These are phyloP conservation scores for Rotaria macrura DNA, from an alignment of 2,888 invertebrate species.

Conservation along the genomic window DNA sequence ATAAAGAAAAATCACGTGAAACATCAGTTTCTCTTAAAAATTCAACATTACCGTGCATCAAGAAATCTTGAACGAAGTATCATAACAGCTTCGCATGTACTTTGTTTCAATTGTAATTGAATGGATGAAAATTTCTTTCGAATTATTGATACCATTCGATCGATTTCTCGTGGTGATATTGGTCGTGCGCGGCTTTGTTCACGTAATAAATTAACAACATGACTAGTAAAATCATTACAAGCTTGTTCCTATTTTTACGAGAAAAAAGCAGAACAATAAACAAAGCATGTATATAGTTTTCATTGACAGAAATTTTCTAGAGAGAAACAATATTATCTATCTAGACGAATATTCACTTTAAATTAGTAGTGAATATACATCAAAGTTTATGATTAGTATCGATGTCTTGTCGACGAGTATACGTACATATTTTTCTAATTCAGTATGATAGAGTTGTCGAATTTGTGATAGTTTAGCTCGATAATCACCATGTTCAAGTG, in stretches of 20 bases:
- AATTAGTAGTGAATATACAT: too few species aligned
- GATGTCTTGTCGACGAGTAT: too few species aligned
- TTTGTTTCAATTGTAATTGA: constrained; percentile 81
- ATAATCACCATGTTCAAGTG: constrained; percentile 98
- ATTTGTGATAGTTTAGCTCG: constrained; percentile 95
- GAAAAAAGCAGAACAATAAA: neutral
- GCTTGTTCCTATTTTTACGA: constrained; percentile 55
- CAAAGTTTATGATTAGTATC: too few species aligned
- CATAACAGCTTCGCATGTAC: constrained; percentile 99
- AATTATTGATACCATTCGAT: constrained; percentile 57
- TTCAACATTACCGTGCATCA: constrained; percentile 54
- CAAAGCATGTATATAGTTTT: too few species aligned
- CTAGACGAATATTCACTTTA: too few species aligned
- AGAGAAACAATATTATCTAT: too few species aligned
- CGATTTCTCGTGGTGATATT: constrained; percentile 94
- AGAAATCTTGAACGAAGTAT: constrained; percentile 74
- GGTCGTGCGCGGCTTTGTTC: constrained; percentile 94
- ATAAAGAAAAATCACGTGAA: neutral
- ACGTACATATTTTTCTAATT: constrained; percentile 77
- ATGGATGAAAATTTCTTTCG: constrained; percentile 51
- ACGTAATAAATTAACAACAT: constrained; percentile 89
- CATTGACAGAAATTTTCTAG: too few species aligned
- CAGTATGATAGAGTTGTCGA: constrained; percentile 94
- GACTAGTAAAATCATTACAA: constrained; percentile 99
- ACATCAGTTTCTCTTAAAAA: neutral